phyloP scores from a whole-genome alignment of 2,888 invertebrate species.

The Trichopoda pennipes region DNA sequence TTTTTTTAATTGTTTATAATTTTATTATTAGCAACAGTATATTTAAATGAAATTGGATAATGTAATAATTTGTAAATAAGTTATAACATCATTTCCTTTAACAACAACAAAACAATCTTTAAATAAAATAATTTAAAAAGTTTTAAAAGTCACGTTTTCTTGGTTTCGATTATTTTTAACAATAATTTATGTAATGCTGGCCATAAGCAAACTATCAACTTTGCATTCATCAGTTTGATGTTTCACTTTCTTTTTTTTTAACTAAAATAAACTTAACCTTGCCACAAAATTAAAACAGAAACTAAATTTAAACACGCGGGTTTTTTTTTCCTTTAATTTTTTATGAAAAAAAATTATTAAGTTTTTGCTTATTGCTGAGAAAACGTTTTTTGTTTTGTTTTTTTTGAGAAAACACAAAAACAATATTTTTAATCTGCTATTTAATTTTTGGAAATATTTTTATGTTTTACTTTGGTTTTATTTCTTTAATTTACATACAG shows the following conservation, averaged over 20 bases:
- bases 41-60: background rate
- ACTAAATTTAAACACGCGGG: conserved; percentile 22
- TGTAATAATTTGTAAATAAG: background rate
- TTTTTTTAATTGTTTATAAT: background rate
- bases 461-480: background rate
- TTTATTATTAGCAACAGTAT: background rate
- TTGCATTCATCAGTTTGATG: too few species aligned
- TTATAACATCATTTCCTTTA: too few species aligned
- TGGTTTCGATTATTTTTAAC: too few species aligned
- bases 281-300: background rate
- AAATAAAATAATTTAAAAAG: too few species aligned
- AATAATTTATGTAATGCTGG: too few species aligned
- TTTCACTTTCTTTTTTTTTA: too few species aligned
- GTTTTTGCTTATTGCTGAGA: background rate
- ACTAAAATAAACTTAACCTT: conserved; percentile 1
- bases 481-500: conserved; percentile 19
- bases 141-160: too few species aligned
- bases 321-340: conserved; percentile 11
- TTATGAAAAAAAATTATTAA: too few species aligned
- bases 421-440: background rate
- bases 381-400: too few species aligned
- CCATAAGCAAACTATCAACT: too few species aligned
- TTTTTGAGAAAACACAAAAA: background rate
- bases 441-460: background rate
- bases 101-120: too few species aligned